These are phyloP conservation scores for Setophaga petechia DNA, from an alignment of 2,113 vertebrate genomes.

Conservation along the genomic window DNA sequence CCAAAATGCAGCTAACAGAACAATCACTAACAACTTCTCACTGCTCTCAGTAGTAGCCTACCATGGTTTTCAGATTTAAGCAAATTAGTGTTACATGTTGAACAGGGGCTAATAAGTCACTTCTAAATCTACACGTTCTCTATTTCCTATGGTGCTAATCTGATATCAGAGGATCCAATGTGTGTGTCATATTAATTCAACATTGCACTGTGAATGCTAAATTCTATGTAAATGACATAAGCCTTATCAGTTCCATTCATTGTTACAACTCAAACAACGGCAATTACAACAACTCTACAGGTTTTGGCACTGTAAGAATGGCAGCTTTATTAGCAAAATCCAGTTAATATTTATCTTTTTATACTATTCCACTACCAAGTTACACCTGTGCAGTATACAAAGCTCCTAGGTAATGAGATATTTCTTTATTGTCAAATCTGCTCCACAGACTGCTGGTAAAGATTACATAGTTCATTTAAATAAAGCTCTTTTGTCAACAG, in stretches of 20 bases:
- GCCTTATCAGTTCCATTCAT: slow-evolving; percentile 72
- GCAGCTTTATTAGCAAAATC: slow-evolving; percentile 69
- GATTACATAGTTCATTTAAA: slow-evolving; percentile 69
- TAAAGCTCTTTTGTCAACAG: slow-evolving; percentile 67
- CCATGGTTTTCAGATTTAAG: slow-evolving; percentile 5
- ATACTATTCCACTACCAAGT: slow-evolving; percentile 46
- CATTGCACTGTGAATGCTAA: slow-evolving; percentile 24
- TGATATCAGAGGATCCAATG: slow-evolving; percentile 55
- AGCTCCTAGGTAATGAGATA: slow-evolving; percentile 70
- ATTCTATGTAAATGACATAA: slow-evolving; percentile 68
- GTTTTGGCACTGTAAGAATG: slow-evolving; percentile 52
- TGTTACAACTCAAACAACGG: slow-evolving; percentile 72
- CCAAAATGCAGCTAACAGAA: not conserved
- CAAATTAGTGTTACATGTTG: not conserved
- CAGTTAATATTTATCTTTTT: slow-evolving; percentile 70
- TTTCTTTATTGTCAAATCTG: slow-evolving; percentile 70
- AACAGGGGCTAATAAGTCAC: not conserved
- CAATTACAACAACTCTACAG: slow-evolving; percentile 68
- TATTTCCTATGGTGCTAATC: slow-evolving; percentile 64
- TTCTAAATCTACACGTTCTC: slow-evolving; percentile 32
- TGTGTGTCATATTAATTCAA: slow-evolving; percentile 69
- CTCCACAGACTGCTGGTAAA: slow-evolving; percentile 68
- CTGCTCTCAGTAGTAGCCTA: not conserved
- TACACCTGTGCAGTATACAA: slow-evolving; percentile 49
- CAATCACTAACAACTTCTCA: not conserved